phyloP scores from a whole-genome alignment of 2,888 invertebrate genomes.

The Leptarthrus brevirostris region DNA sequence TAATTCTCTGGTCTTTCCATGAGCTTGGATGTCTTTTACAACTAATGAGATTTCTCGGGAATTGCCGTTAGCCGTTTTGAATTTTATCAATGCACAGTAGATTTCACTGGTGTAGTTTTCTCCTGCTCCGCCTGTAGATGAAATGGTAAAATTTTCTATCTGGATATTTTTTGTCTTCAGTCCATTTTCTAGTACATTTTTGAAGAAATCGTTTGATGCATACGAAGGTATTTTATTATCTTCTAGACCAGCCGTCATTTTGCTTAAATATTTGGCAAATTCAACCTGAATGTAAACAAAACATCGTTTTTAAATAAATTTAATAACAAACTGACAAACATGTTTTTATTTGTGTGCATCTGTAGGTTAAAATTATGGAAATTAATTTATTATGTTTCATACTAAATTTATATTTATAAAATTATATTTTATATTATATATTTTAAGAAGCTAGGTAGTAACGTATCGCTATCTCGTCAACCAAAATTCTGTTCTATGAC shows the following conservation, averaged over 20 bases:
- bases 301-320: too few relatives aligned
- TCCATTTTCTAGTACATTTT: constrained; percentile 62
- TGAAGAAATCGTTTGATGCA: constrained; percentile 28
- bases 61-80: constrained; percentile 8
- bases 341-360: too few relatives aligned
- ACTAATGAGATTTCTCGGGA: constrained; percentile 60
- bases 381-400: too few relatives aligned
- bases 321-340: too few relatives aligned
- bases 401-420: too few relatives aligned
- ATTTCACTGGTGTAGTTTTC: constrained; percentile 66
- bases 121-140: constrained; percentile 61
- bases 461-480: too few relatives aligned
- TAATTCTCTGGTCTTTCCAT: constrained; percentile 65
- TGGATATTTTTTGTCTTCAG: constrained; percentile 61
- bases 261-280: too few relatives aligned
- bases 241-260: neutral
- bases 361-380: too few relatives aligned
- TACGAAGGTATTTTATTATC: neutral
- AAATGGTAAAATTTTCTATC: constrained; percentile 61
- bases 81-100: constrained; percentile 59
- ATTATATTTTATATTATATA: too few relatives aligned
- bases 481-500: too few relatives aligned
- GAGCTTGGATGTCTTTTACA: constrained; percentile 63
- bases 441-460: too few relatives aligned
- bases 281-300: too few relatives aligned